Evolutionary conservation across 2,888 invertebrate genomes (phyloP).

Genomic region (Ditula angustiorana): DNA sequence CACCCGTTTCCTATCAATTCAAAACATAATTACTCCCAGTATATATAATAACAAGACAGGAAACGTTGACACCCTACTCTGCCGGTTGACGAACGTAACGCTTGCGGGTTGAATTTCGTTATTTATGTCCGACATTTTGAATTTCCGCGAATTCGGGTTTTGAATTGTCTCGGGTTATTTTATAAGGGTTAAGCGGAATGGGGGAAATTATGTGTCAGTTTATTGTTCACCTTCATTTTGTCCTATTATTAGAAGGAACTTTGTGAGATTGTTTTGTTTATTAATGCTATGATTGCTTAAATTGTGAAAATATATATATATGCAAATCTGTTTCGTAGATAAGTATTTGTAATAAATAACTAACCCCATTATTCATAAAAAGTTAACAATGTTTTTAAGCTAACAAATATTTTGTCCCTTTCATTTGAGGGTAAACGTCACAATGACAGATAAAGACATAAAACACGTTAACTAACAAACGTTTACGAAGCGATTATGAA

Average conservation of each 20-base stretch:
- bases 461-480: too few species aligned
- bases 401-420: too few species aligned
- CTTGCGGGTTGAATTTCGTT: constrained; percentile 1
- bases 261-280: not conserved
- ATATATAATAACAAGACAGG: not conserved
- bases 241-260: not conserved
- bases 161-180: not conserved
- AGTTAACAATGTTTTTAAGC: too few species aligned
- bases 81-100: not conserved
- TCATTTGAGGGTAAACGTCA: too few species aligned
- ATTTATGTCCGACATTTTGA: constrained; percentile 9
- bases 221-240: not conserved
- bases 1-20: too few species aligned
- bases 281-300: not conserved
- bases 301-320: too few species aligned
- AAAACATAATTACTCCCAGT: too few species aligned
- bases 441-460: too few species aligned
- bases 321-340: too few species aligned
- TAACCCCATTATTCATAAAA: too few species aligned
- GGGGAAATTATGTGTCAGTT: constrained; percentile 4
- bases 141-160: constrained; percentile 1
- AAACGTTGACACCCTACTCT: constrained; percentile 1
- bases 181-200: not conserved
- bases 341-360: too few species aligned
- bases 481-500: too few species aligned